Percentiles rank a stretch among this genome's conserved stretches.
phyloP scores from a whole-genome alignment of 37 sponge, comb jelly and placozoan species.

The Petrosia ficiformis region DNA sequence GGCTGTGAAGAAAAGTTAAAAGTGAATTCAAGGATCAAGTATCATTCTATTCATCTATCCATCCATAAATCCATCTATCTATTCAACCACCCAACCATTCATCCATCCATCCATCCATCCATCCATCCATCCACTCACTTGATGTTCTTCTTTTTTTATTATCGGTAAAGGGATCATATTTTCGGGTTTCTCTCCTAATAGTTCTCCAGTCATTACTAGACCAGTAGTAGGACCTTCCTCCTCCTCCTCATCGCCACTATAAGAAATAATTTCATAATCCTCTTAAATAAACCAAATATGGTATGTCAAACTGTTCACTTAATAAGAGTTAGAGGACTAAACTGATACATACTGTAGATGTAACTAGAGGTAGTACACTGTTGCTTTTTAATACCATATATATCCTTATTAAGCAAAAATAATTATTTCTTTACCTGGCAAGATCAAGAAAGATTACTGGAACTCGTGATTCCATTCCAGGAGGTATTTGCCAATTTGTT shows the following conservation, averaged over 20 bases:
- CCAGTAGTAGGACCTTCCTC: constrained; percentile 1
- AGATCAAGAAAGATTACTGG: constrained; percentile 84
- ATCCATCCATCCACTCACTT: no score
- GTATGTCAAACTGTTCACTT: no score
- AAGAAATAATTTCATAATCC: constrained; percentile 56
- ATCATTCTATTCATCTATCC: no score
- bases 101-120: no score
- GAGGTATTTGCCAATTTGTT: constrained; percentile 69
- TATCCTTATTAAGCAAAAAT: no score
- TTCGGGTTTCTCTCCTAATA: constrained; percentile 71
- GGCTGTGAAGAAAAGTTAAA: not conserved
- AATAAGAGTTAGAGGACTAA: no score
- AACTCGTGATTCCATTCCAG: constrained; percentile 78
- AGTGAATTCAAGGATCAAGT: no score
- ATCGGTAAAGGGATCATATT: constrained; percentile 66
- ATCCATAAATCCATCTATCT: no score
- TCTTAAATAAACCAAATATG: no score
- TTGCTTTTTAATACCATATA: no score
- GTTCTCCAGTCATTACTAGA: constrained; percentile 24
- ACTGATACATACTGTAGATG: not conserved
- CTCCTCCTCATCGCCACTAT: constrained; percentile 54
- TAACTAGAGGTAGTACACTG: not conserved
- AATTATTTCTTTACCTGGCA: constrained; percentile 15
- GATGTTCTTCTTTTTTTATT: constrained; percentile 47
- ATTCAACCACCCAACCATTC: no score